Conservation (phyloP, 2,113 vertebrate genomes). For the Lophura nycthemera region DNA sequence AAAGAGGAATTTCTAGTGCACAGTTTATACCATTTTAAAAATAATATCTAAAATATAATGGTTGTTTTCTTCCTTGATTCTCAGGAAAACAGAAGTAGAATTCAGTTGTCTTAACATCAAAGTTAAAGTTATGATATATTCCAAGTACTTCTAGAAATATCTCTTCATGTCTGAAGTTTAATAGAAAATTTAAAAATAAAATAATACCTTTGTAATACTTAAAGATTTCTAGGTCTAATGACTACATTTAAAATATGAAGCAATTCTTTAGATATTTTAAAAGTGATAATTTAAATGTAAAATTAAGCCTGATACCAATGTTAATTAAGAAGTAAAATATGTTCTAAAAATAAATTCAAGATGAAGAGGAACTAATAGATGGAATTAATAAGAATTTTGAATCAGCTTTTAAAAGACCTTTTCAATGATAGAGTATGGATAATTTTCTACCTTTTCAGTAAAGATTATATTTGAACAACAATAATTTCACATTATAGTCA, state of each 20-base stretch:
- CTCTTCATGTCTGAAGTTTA: not conserved
- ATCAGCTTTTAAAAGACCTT: not conserved
- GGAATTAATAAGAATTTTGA: not conserved
- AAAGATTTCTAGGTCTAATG: not conserved
- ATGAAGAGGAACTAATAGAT: not conserved
- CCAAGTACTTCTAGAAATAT: not conserved
- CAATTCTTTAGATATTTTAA: not conserved
- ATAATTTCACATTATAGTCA: not conserved
- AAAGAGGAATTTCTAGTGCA: not conserved
- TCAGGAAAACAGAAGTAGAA: not conserved
- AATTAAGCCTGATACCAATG: not conserved
- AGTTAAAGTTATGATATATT: not conserved
- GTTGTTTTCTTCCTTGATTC: not conserved
- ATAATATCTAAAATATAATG: not conserved
- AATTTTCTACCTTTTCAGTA: not conserved
- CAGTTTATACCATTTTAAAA: not conserved
- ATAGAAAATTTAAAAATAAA: no score
- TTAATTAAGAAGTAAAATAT: not conserved
- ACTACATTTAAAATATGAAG: not conserved
- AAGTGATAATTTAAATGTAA: not conserved
- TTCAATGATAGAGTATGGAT: not conserved
- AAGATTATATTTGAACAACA: not conserved
- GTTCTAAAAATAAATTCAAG: not conserved
- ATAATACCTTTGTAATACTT: not conserved
- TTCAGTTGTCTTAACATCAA: not conserved